Evolutionary conservation across 2,113 vertebrate species (phyloP).

Genomic region (Calidris pygmaea): DNA sequence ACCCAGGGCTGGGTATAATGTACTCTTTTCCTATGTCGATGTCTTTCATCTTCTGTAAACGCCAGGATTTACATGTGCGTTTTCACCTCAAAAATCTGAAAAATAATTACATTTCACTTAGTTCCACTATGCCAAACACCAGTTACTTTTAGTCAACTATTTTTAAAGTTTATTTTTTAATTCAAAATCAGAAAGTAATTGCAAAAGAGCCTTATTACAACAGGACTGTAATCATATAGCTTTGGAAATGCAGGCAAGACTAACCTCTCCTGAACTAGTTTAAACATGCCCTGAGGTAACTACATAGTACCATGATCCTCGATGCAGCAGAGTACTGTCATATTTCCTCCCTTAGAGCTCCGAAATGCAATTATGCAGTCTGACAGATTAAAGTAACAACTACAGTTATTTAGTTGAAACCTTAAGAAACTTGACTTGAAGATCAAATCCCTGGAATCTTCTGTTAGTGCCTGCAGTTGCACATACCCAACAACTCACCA

Average conservation of each 20-base stretch:
- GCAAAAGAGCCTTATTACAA: neutral
- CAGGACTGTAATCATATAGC: neutral
- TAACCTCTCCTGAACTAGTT: slow-evolving; percentile 28
- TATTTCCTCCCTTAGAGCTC: neutral
- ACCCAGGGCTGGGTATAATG: slow-evolving; percentile 82
- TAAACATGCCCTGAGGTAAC: slow-evolving; percentile 12
- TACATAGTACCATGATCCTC: neutral
- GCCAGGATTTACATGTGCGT: slow-evolving; percentile 64
- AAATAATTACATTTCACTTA: neutral
- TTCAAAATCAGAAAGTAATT: neutral
- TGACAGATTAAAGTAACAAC: neutral
- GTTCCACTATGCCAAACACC: neutral
- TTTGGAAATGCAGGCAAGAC: neutral
- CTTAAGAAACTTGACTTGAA: neutral
- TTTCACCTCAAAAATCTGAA: slow-evolving; percentile 18
- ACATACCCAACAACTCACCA: neutral
- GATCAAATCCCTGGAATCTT: neutral
- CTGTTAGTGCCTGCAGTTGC: neutral
- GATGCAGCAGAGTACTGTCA: neutral
- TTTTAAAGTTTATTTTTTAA: neutral
- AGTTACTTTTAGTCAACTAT: neutral
- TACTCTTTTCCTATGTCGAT: slow-evolving; percentile 89
- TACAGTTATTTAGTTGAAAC: neutral
- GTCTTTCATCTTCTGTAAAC: slow-evolving; percentile 86
- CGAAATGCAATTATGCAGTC: neutral